Evolutionary conservation across 2,113 vertebrate genomes (phyloP), one percentile per base, ranked within the genome.

Genomic region (Strix aluco): DNA sequence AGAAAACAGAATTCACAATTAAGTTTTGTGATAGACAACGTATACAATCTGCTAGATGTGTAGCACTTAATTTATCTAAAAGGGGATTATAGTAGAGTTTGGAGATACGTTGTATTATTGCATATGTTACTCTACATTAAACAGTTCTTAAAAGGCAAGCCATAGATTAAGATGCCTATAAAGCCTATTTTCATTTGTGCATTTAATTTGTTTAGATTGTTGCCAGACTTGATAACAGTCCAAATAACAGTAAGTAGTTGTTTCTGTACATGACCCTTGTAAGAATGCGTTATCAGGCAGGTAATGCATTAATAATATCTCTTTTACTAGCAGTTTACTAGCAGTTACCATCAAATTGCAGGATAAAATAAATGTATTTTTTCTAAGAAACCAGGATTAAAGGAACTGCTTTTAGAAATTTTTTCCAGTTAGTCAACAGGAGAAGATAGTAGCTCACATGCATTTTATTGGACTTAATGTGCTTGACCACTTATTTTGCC

Each of bases 401-500:
- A 79, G 59, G 36, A 85, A 52, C 30, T 79, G 40, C 44, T 69
- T 92, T 55, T 57, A 85, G 12, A 71, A 55, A 17, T 46, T 47
- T 81, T 49, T 79, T 81, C 36, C 26, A 17, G 23, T 79, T 65
- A 81, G 38, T 67, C 59, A 52, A 44, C 10, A 47, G 78, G 32
- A 81, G 46, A 89, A 81, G 32, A 25, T 84, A 59, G 83, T 85
- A 85, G 65, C 52, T 92, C 52, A 87, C 52, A 29, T 79, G 26
- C 32, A 67, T 91, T 92, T 95, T 88, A 74, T 72, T 81, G 3
- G 2, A 38, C 55, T 52, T 38, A 85, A 91, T 91, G 65, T 81
- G 83, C 77, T 89, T 95, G 52, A 79, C 73, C 81, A 36, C 79
- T 89, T 87, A 79, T 32, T 95, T 96, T 87, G 81, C 77, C 84